Base-by-base conservation (phyloP, 2,797 vertebrate genomes). In the Eulemur mongoz region DNA sequence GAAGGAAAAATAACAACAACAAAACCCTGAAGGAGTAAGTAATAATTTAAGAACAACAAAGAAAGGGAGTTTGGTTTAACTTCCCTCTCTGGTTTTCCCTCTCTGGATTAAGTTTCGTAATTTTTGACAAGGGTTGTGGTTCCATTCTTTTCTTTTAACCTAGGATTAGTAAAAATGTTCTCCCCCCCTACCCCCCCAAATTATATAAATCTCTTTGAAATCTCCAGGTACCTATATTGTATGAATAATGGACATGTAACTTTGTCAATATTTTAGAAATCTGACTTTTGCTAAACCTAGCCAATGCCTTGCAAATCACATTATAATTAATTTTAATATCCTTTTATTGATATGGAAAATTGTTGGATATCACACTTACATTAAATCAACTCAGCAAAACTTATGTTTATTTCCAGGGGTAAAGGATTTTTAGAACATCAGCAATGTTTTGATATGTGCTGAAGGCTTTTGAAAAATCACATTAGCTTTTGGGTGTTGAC, bases 391-490 rank as follows among this genome's bases (percentile, higher is more conserved):
- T 63, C 3, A 48, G 45, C 7, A 87, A 93, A 89, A 93, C 11
- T 93, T 38, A 80, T 72, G 3, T 50, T 88, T 83, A 59, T 87
- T 94, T 25, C 14, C 30, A 59, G 15, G 1, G 30, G 22, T 63
- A 61, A 89, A 65, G 7, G 11, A 11, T 65, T 10, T 90, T 93
- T 54, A 59, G 35, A 87, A n/a, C 4, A 54, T 50, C 17, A 57
- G 22, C 25, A 54, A 81, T 86, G 5, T 89, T 38, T 69, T 18
- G 17, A 7, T 89, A 38, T 95, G 96, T 94, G 17, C 25, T 94
- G 35, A 95, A 93, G 45, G 3, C 22, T 83, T 96, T 91, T 76
- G 43, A 93, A 95, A 93, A 86, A 70, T 87, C 25, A 38, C 52
- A 38, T 76, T 97, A 73, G 38, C 30, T 79, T 90, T 83, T 63